phyloP scores from a whole-genome alignment of 2,888 invertebrate genomes.

The Chrysomela aeneicollis region DNA sequence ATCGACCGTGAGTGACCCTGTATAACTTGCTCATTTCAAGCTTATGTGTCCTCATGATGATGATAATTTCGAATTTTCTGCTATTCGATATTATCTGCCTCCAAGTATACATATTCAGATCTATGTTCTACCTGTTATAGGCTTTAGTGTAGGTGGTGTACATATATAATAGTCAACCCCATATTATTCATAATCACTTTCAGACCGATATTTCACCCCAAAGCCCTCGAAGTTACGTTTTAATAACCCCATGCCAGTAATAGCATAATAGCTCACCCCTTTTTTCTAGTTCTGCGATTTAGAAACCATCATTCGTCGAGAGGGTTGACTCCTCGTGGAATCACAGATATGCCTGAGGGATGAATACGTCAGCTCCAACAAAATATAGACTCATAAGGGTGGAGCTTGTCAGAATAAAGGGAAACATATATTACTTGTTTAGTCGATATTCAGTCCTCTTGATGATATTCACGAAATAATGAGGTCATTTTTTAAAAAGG shows the following conservation, averaged over 20 bases:
- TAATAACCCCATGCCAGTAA: background rate
- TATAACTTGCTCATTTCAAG: too few relatives aligned
- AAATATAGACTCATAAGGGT: constrained; percentile 55
- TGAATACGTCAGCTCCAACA: constrained; percentile 44
- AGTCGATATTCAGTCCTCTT: background rate
- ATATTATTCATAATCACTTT: background rate
- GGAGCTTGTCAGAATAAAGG: constrained; percentile 27
- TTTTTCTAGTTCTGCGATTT: constrained; percentile 1
- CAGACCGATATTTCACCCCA: background rate
- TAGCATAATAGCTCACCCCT: constrained; percentile 2
- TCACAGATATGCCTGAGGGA: constrained; percentile 34
- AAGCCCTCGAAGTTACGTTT: constrained; percentile 1
- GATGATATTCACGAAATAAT: too few relatives aligned
- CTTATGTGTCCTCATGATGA: too few relatives aligned
- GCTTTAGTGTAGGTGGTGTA: background rate
- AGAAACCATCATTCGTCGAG: background rate
- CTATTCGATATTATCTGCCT: too few relatives aligned
- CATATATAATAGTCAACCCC: background rate
- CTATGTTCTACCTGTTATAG: background rate
- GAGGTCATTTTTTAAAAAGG: too few relatives aligned
- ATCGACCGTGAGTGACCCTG: too few relatives aligned
- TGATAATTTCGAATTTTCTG: too few relatives aligned
- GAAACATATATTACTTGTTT: constrained; percentile 28
- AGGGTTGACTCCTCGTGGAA: background rate
- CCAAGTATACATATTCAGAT: too few relatives aligned